Evolutionary conservation across 2,888 invertebrate genomes (phyloP), one percentile per base, ranked within the genome.

Genomic region (Portevinia maculata): DNA sequence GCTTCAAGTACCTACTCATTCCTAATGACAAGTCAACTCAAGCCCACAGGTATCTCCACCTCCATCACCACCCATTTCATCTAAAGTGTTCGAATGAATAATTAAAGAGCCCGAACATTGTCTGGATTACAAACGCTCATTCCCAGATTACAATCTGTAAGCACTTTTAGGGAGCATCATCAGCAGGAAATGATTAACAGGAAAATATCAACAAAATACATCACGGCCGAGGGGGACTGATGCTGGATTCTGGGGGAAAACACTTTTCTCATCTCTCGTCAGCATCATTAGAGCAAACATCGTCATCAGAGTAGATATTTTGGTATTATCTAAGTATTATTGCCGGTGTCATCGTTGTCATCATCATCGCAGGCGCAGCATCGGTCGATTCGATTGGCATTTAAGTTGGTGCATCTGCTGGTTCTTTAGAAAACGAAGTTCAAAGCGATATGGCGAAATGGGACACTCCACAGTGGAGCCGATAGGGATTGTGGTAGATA

Each of bases 71-170:
- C 44, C 30, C 15, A 19, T 7, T 24, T 65, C 46, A n/a, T 15
- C 17, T 30, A 1, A 75, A 52, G 65, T 52, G 57, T 52, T 21
- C 50, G 52, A 75, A 75, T 75, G 74, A 75, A 75, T 75, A 59
- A 75, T 75, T 67, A 50, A 75, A 67, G 24, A 46, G 41, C 46
- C 34, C 37, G 17, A 30, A 44, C 57, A 65, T 74, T 65, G 64
- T 65, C 39, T 19, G 67, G 44, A 64, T 65, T 65, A 67, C 65
- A 65, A 65, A 52, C 59, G 37, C 74, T 75, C 59, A 52, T 37
- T 75, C 50, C 67, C 52, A 30, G 59, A 75, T 75, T 75, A 75
- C 57, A 52, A 59, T 75, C 65, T 59, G 74, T 67, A 67, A 75
- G 67, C 74, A 75, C 65, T 67, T 67, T 59, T 19, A 59, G 24